Base-by-base conservation (phyloP, 2,888 invertebrate species). In the Dexiosoma caninum region DNA sequence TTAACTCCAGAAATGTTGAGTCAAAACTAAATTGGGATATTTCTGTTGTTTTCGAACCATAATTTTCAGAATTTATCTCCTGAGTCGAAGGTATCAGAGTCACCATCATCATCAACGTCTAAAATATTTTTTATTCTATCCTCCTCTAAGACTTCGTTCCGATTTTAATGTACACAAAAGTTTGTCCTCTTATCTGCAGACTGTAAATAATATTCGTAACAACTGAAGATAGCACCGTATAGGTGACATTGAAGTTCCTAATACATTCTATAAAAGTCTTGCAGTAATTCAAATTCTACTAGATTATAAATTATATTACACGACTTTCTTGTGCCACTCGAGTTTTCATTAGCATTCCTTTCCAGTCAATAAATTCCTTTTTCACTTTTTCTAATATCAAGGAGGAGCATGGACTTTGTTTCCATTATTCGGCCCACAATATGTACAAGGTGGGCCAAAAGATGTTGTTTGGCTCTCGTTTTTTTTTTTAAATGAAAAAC, bases 351-450 rank as follows among this genome's bases (percentile, higher is more conserved):
- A 0, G 84, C 53, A 19, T 85, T n/a, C 69, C 0, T 85, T 35
- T 0, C 21, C 82, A 83, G 7, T 83, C 44, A 1, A 89, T 83
- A 1, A 89, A 81, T 1, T 64, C 37, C 0, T 74, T 27, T 70
- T 89, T 90, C 1, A 84, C 83, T 4, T 77, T n/a, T 30, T 83
- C 66, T 0, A 49, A 57, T 1, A 89, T 85, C 6, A 89, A 80
- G 0, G 88, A 88, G 0, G 89, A 88, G 14, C 87, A 86, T 0
- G 87, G 85, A 1, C 82, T n/a, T n/a, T n/a, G n/a, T n/a, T n/a
- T n/a, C n/a, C n/a, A n/a, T n/a, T n/a, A n/a, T n/a, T n/a, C n/a
- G n/a, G n/a, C n/a, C n/a, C n/a, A n/a, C n/a, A n/a, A n/a, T n/a
- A n/a, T n/a, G n/a, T n/a, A n/a, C n/a, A n/a, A n/a, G n/a, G n/a